These are phyloP conservation scores for Hyposoter didymator DNA, from an alignment of 2,888 invertebrate genomes.

Conservation along the genomic window DNA sequence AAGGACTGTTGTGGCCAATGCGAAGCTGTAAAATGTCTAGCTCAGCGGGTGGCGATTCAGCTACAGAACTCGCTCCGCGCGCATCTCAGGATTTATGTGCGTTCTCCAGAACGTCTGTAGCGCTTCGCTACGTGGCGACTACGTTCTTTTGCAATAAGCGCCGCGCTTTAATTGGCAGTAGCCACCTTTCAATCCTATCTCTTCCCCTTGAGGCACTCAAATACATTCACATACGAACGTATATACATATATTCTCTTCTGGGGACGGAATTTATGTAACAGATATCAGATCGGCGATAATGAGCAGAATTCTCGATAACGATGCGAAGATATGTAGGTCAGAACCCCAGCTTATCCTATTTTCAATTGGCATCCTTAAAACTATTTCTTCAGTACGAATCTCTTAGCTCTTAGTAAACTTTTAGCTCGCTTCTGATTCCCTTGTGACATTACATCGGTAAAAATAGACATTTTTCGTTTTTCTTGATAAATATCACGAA, in stretches of 20 bases:
- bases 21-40: slow-evolving; percentile 58
- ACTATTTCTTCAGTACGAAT: not conserved
- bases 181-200: slow-evolving; percentile 68
- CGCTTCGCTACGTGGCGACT: slow-evolving; percentile 55
- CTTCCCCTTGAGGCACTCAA: slow-evolving; percentile 30
- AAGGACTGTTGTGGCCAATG: slow-evolving; percentile 51
- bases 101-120: slow-evolving; percentile 52
- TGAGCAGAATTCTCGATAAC: slow-evolving; percentile 53
- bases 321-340: slow-evolving; percentile 41
- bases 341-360: slow-evolving; percentile 22
- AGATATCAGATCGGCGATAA: slow-evolving; percentile 46
- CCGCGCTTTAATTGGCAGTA: slow-evolving; percentile 71
- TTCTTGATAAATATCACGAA: not conserved
- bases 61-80: slow-evolving; percentile 57
- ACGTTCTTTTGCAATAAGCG: slow-evolving; percentile 64
- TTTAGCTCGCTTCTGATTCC: not conserved
- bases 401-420: not conserved
- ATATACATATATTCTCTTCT: slow-evolving; percentile 3
- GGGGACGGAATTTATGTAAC: slow-evolving; percentile 32
- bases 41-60: slow-evolving; percentile 63
- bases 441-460: not conserved
- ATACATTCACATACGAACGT: not conserved
- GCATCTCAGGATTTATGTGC: slow-evolving; percentile 65
- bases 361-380: not conserved
- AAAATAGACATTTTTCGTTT: not conserved